These are phyloP conservation scores for Eidolon dupreanum DNA, from an alignment of 2,797 vertebrate genomes.

Conservation along the genomic window DNA sequence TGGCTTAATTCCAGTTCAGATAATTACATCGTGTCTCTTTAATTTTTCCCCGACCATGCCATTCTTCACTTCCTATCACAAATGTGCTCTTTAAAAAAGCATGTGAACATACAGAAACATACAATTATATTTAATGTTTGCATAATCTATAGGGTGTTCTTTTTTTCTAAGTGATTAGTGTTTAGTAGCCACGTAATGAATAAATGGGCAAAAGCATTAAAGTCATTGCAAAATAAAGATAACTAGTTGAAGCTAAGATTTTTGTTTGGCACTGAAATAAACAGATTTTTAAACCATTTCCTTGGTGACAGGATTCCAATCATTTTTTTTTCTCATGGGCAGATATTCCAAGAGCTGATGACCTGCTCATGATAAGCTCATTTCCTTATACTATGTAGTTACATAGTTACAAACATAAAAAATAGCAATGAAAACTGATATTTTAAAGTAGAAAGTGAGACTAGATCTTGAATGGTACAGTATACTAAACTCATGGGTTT, in stretches of 20 bases:
- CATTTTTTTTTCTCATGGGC: slow-evolving; percentile 76
- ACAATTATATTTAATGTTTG: slow-evolving; percentile 61
- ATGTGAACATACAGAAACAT: slow-evolving; percentile 67
- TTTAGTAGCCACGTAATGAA: slow-evolving; percentile 31
- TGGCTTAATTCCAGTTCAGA: slow-evolving; percentile 80
- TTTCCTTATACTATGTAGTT: slow-evolving; percentile 63
- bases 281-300: slow-evolving; percentile 79
- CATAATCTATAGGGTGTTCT: slow-evolving; percentile 9
- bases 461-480: not conserved
- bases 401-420: slow-evolving; percentile 50
- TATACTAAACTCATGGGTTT: slow-evolving; percentile 51
- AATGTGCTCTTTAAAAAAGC: slow-evolving; percentile 71
- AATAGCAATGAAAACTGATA: slow-evolving; percentile 56
- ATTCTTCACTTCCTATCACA: slow-evolving; percentile 78
- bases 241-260: slow-evolving; percentile 63
- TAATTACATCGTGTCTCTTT: slow-evolving; percentile 82
- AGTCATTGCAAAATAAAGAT: slow-evolving; percentile 60
- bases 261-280: slow-evolving; percentile 65
- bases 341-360: slow-evolving; percentile 79
- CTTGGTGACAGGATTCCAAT: slow-evolving; percentile 83
- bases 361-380: slow-evolving; percentile 70
- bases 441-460: slow-evolving; percentile 68
- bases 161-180: slow-evolving; percentile 40
- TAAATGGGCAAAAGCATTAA: slow-evolving; percentile 55
- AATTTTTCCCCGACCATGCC: slow-evolving; percentile 76